A percentile compares a stretch with the other conserved stretches of the same genome.
These are phyloP conservation scores for Aphelinus certus DNA, from an alignment of 1,140 invertebrate species.

Conservation along the genomic window DNA sequence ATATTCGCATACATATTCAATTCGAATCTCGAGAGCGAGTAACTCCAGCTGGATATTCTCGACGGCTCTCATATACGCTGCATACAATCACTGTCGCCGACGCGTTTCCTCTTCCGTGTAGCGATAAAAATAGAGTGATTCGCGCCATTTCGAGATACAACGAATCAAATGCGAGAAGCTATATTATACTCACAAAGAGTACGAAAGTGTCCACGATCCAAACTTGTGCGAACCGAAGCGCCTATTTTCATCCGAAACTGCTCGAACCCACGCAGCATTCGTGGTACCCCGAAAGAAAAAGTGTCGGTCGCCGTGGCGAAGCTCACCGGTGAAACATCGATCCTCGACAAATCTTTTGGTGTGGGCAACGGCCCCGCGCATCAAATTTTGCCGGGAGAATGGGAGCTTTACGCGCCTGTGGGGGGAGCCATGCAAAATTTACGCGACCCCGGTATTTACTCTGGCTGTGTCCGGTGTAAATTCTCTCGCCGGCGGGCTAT, in stretches of 20 bases:
- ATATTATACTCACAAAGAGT: no score
- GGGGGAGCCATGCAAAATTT: slow-evolving; percentile 3
- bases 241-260: no score
- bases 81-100: slow-evolving; percentile 6
- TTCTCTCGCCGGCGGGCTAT: not conserved
- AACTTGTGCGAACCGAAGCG: no score
- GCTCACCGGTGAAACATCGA: no score
- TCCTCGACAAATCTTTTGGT: not conserved
- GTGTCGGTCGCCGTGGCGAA: no score
- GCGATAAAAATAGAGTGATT: not conserved
- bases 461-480: not conserved
- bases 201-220: no score
- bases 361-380: slow-evolving; percentile 40
- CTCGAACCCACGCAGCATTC: no score
- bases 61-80: not conserved
- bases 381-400: slow-evolving; percentile 42
- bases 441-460: not conserved
- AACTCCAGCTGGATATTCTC: no score
- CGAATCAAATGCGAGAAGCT: no score
- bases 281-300: no score
- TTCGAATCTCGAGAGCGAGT: not conserved
- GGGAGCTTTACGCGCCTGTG: no score
- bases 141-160: no score
- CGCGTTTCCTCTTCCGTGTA: slow-evolving; percentile 46
- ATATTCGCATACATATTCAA: not conserved